Percentiles rank a stretch among this genome's conserved stretches.
These are phyloP conservation scores for Luperina testacea DNA, from an alignment of 2,888 invertebrate genomes.

Conservation along the genomic window DNA sequence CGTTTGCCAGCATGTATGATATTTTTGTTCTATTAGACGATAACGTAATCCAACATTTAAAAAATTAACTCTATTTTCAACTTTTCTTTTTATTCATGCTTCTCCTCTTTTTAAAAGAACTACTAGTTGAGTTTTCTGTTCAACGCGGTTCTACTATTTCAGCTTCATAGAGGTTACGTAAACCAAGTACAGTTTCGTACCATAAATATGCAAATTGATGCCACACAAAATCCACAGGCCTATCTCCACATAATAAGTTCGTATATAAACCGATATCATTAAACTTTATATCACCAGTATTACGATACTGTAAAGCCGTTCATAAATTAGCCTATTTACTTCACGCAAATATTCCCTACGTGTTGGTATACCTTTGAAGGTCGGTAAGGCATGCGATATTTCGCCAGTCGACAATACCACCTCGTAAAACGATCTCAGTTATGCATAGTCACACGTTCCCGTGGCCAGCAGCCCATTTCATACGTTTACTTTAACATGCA, in stretches of 20 bases:
- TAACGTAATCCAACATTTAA: too few species aligned
- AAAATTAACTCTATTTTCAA: not conserved
- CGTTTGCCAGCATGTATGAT: not conserved
- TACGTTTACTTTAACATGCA: slow-evolving; percentile 67
- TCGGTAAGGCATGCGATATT: slow-evolving; percentile 54
- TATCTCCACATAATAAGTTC: slow-evolving; percentile 40
- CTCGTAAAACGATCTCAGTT: slow-evolving; percentile 62
- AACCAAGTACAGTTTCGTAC: slow-evolving; percentile 16
- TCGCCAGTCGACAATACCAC: slow-evolving; percentile 43
- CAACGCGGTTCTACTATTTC: not conserved
- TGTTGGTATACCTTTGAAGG: slow-evolving; percentile 37
- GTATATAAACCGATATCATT: slow-evolving; percentile 50
- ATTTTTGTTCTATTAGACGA: not conserved
- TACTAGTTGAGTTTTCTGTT: not conserved
- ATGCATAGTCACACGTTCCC: slow-evolving; percentile 68
- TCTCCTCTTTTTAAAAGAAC: not conserved
- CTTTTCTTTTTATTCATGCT: not conserved
- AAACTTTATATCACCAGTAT: slow-evolving; percentile 61
- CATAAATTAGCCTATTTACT: slow-evolving; percentile 57
- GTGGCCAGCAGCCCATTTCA: slow-evolving; percentile 55
- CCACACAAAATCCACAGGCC: slow-evolving; percentile 33
- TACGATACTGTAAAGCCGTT: slow-evolving; percentile 54
- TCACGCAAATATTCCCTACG: slow-evolving; percentile 47
- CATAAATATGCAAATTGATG: slow-evolving; percentile 35
- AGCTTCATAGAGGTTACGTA: slow-evolving; percentile 12